Percentiles rank a stretch among this genome's conserved stretches.
These are phyloP conservation scores for Tupaia chinensis DNA, from an alignment of 2,113 vertebrate genomes.

Conservation along the genomic window DNA sequence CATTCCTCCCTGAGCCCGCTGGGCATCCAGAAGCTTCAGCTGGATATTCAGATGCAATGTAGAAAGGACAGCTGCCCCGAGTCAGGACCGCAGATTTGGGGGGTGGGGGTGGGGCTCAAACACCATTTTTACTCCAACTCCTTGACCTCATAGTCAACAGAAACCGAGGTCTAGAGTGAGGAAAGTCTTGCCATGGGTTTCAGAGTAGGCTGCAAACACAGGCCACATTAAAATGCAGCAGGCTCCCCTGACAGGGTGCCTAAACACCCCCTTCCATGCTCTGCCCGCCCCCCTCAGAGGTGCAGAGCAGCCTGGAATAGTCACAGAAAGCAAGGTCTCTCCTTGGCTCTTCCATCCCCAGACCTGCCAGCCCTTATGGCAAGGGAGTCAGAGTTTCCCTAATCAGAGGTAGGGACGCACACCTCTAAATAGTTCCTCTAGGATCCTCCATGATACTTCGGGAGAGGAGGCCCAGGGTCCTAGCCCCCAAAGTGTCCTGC, in stretches of 20 bases:
- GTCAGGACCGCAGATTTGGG: background rate
- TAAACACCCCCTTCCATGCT: background rate
- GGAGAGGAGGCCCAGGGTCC: background rate
- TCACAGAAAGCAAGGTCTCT: background rate
- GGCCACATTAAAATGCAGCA: conserved; percentile 1
- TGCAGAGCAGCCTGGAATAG: background rate
- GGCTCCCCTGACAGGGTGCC: background rate
- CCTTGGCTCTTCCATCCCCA: background rate
- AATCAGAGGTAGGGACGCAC: background rate
- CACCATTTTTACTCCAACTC: conserved; percentile 15
- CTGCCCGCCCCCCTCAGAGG: background rate
- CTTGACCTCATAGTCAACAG: background rate
- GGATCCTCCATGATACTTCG: background rate
- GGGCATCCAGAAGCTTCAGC: background rate
- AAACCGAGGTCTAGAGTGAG: conserved; percentile 35
- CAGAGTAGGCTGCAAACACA: conserved; percentile 13
- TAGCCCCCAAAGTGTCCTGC: background rate
- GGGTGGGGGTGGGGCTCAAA: background rate
- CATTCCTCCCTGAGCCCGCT: background rate
- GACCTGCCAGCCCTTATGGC: background rate
- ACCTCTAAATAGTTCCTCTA: background rate
- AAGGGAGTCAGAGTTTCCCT: background rate
- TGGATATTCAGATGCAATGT: background rate
- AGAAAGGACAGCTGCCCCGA: background rate
- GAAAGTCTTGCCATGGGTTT: conserved; percentile 6